Conservation (phyloP, 1,140 invertebrate species). For the Galendromus occidentalis region DNA sequence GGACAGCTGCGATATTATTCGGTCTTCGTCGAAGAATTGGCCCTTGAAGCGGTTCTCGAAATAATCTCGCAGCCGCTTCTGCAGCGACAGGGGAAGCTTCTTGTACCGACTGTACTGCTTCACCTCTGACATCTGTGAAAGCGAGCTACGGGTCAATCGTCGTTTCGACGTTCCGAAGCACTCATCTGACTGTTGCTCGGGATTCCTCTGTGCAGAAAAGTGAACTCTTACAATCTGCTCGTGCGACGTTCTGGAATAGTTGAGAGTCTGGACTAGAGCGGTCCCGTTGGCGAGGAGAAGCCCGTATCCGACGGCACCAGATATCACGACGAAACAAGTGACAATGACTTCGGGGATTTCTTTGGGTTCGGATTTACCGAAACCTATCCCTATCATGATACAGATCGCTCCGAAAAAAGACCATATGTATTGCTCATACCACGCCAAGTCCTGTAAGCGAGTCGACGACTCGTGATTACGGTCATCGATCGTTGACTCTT, state of each 20-base stretch:
- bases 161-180: too few relatives aligned
- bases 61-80: not conserved
- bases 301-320: not conserved
- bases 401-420: not conserved
- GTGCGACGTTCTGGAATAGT: not conserved
- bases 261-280: not conserved
- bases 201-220: too few relatives aligned
- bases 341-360: not conserved
- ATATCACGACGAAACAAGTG: not conserved
- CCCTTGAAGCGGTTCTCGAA: conserved; percentile 5
- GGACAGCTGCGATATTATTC: not conserved
- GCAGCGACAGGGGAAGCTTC: not conserved
- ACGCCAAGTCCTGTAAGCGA: not conserved
- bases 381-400: not conserved
- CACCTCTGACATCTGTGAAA: not conserved
- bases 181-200: too few relatives aligned
- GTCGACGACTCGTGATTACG: too few relatives aligned
- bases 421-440: not conserved
- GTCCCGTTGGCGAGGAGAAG: not conserved
- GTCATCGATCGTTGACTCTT: too few relatives aligned
- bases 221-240: not conserved
- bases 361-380: not conserved
- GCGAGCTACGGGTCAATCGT: too few relatives aligned
- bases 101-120: not conserved
- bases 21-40: not conserved